Conservation (phyloP, 2,113 vertebrate genomes). For the Micronisus gabar region DNA sequence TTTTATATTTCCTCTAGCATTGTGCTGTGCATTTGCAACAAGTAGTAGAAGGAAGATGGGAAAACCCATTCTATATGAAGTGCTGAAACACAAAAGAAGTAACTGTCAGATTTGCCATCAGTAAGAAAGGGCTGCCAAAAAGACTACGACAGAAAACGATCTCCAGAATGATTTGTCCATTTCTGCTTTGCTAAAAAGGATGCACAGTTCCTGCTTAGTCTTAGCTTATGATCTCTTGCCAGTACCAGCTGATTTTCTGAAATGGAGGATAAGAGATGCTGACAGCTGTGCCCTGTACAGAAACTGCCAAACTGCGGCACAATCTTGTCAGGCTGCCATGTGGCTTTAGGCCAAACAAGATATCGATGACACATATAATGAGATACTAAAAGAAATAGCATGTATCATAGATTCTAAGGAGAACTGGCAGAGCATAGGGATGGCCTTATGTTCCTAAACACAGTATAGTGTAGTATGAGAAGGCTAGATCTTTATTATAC, state of each 20-base stretch:
- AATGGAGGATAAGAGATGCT: slow-evolving; percentile 73
- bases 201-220: slow-evolving; percentile 56
- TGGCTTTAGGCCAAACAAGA: slow-evolving; percentile 71
- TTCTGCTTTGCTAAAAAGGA: slow-evolving; percentile 61
- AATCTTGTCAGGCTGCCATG: slow-evolving; percentile 56
- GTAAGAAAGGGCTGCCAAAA: slow-evolving; percentile 30
- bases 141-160: slow-evolving; percentile 7
- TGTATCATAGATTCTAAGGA: slow-evolving; percentile 54
- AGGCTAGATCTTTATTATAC: background rate
- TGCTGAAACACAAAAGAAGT: slow-evolving; percentile 26
- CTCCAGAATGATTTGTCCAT: slow-evolving; percentile 38
- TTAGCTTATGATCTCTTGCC: slow-evolving; percentile 72
- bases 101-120: slow-evolving; percentile 39
- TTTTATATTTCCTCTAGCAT: background rate
- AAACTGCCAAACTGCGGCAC: slow-evolving; percentile 65
- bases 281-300: slow-evolving; percentile 74
- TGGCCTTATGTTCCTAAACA: background rate
- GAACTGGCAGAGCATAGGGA: slow-evolving; percentile 44
- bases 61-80: slow-evolving; percentile 8
- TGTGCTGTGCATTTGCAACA: slow-evolving; percentile 47
- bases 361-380: slow-evolving; percentile 61
- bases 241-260: slow-evolving; percentile 71
- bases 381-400: slow-evolving; percentile 61
- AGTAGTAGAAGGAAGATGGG: slow-evolving; percentile 26
- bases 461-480: background rate